Evolutionary conservation across 2,888 invertebrate species (phyloP).

Genomic region (Tetheella fluctuosa): DNA sequence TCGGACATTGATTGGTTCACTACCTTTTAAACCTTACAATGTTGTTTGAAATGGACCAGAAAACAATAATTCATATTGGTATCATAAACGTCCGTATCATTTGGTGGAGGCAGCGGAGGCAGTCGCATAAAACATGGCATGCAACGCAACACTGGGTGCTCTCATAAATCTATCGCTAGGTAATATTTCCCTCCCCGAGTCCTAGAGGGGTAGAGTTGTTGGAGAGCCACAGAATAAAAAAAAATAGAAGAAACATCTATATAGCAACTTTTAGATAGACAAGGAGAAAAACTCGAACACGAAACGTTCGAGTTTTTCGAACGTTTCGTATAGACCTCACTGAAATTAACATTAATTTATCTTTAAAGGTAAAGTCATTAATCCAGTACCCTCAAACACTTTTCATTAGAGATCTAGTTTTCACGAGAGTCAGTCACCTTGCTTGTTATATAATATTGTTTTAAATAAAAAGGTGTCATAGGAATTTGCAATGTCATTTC

Average conservation of each 20-base stretch:
- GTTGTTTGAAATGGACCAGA: neutral
- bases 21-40: neutral
- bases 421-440: too few species aligned
- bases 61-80: conserved; percentile 2
- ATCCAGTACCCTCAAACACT: too few species aligned
- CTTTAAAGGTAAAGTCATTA: too few species aligned
- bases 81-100: conserved; percentile 5
- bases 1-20: too few species aligned
- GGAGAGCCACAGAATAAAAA: neutral
- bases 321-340: too few species aligned
- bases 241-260: neutral
- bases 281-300: too few species aligned
- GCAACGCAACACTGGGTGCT: conserved; percentile 6
- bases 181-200: neutral
- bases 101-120: neutral
- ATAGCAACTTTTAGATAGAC: too few species aligned
- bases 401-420: too few species aligned
- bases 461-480: too few species aligned
- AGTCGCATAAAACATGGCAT: neutral
- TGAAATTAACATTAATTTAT: too few species aligned
- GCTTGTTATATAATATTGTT: too few species aligned
- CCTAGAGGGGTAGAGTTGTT: neutral
- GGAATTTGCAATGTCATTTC: neutral
- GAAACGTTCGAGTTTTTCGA: too few species aligned
- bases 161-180: conserved; percentile 3